Evolutionary conservation across 2,888 invertebrate species (phyloP), one percentile per base, ranked within the genome.

Genomic region (Abrostola triplasia): DNA sequence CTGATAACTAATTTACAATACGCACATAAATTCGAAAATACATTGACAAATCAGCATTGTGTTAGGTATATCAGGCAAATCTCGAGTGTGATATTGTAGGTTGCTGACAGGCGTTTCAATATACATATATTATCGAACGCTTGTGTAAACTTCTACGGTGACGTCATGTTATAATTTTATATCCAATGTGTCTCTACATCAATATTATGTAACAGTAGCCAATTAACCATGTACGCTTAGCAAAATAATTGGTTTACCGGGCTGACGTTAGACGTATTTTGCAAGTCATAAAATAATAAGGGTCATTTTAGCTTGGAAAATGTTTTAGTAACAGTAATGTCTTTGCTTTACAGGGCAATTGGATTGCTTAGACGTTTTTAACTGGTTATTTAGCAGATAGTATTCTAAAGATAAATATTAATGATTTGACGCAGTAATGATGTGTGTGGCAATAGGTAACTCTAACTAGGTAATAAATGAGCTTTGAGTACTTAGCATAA

Each of bases 221-320:
- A 47, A 47, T 47, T 47, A 47, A 24, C 44, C 13, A 24, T 41
- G 41, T 47, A 24, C 44, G 44, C 44, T 47, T 47, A 47, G 44
- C 13, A 47, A 47, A 44, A 47, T 47, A 47, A 47, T 47, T 47
- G 44, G 24, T 24, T 47, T 47, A 47, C 5, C 13, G 13, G 4
- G 13, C 44, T 47, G 44, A 47, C 44, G 44, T 47, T 24, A 13
- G 44, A 47, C 7, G 44, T 13, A 44, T 44, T 13, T 13, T 44
- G 44, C 44, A 47, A 13, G 44, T 47, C 24, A 24, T 47, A 47
- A 24, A 47, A 47, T 13, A 9, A 47, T 47, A 47, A 47, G 10
- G 44, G 24, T 9, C 10, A 40, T 11, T 9, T 13, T 47, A 47
- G 24, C 24, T 47, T 9, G 44, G 44, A 8, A 47, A 47, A 24